Conservation (phyloP, 2,888 invertebrate genomes). For the Calameuta pallipes region DNA sequence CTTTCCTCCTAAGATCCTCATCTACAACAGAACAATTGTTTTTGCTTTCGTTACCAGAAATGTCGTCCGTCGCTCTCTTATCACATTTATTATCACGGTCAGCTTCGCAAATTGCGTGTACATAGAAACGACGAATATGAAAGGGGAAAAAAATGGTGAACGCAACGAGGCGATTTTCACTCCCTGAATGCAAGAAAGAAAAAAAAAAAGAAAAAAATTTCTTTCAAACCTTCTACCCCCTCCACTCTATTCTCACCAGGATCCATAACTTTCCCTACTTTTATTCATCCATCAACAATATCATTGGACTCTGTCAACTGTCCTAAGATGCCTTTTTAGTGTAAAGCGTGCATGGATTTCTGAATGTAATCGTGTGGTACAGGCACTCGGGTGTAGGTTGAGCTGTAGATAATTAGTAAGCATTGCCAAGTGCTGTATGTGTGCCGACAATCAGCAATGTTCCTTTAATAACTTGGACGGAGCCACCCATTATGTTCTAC, state of each 20-base stretch:
- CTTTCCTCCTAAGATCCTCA: neutral
- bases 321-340: slow-evolving; percentile 43
- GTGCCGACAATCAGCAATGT: slow-evolving; percentile 66
- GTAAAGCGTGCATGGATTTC: slow-evolving; percentile 60
- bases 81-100: neutral
- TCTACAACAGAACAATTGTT: neutral
- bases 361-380: slow-evolving; percentile 60
- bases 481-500: slow-evolving; percentile 45
- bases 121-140: neutral
- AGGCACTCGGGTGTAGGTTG: slow-evolving; percentile 64
- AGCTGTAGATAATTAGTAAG: slow-evolving; percentile 59
- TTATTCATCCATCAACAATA: slow-evolving; percentile 41
- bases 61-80: neutral
- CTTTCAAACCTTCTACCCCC: slow-evolving; percentile 16
- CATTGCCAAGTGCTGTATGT: slow-evolving; percentile 67
- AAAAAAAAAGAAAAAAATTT: slow-evolving; percentile 30
- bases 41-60: neutral
- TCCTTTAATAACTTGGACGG: slow-evolving; percentile 57
- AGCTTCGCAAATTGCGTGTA: neutral
- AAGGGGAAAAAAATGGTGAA: slow-evolving; percentile 24
- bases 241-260: neutral
- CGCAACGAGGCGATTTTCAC: slow-evolving; percentile 36
- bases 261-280: neutral
- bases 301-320: slow-evolving; percentile 52
- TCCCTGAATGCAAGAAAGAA: slow-evolving; percentile 21